These are phyloP conservation scores for Corythornis madagascariensis DNA, from an alignment of 2,113 vertebrate species.

Conservation along the genomic window DNA sequence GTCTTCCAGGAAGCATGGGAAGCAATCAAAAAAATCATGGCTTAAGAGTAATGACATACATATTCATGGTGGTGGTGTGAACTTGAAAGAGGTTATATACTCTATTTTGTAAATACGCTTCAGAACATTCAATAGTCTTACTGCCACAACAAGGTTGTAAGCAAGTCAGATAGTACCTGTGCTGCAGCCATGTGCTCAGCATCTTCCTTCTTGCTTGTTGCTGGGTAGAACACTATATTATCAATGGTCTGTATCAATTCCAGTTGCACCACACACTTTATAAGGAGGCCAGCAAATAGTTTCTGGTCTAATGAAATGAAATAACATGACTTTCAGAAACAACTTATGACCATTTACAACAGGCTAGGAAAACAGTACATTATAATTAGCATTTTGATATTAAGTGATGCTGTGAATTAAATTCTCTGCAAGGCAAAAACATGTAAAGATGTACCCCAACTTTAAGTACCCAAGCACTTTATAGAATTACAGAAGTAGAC, in stretches of 20 bases:
- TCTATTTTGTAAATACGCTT: neutral
- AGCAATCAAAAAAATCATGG: neutral
- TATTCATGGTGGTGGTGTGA: neutral
- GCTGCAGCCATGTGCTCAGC: conserved; percentile 96
- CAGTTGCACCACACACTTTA: conserved; percentile 97
- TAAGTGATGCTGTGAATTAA: neutral
- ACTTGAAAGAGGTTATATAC: neutral
- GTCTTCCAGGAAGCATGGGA: neutral
- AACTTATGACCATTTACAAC: neutral
- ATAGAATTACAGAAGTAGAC: neutral
- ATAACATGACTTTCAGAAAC: neutral
- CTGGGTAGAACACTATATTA: conserved; percentile 95
- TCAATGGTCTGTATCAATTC: conserved; percentile 97
- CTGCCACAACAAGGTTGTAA: neutral
- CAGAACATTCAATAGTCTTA: neutral
- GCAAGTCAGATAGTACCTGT: conserved; percentile 78
- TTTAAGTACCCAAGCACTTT: neutral
- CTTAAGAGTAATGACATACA: neutral
- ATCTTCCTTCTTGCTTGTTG: conserved; percentile 97
- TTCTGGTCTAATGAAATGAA: conserved; percentile 85
- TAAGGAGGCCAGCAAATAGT: conserved; percentile 94
- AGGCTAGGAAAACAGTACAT: neutral
- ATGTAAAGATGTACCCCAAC: neutral
- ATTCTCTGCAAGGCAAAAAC: neutral
- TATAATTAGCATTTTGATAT: neutral